Evolutionary conservation across 2,888 invertebrate species (phyloP).

Genomic region (Rotaria sp.): DNA sequence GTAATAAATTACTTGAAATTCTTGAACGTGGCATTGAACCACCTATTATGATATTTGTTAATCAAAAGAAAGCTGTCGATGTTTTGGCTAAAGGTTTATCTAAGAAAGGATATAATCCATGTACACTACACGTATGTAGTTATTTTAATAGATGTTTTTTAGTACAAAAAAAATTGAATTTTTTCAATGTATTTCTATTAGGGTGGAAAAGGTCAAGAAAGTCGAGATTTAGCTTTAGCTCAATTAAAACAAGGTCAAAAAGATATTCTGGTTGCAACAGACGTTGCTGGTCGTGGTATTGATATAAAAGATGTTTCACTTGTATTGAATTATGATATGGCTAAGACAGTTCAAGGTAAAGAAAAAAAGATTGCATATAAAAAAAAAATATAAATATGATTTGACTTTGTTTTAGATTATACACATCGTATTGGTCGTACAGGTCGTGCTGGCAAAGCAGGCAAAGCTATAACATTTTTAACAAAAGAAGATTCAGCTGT

Average conservation of each 20-base stretch:
- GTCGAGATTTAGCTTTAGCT: slow-evolving; percentile 92
- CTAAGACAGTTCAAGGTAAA: slow-evolving; percentile 78
- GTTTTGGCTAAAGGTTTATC: slow-evolving; percentile 90
- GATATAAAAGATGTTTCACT: slow-evolving; percentile 98
- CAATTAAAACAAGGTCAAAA: slow-evolving; percentile 89
- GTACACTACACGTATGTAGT: slow-evolving; percentile 39
- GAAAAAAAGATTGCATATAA: slow-evolving; percentile 50
- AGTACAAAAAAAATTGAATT: slow-evolving; percentile 74
- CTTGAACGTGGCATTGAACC: slow-evolving; percentile 78
- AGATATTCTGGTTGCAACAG: slow-evolving; percentile 96
- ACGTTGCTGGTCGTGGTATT: slow-evolving; percentile 99
- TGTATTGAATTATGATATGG: slow-evolving; percentile 99
- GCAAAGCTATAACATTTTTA: slow-evolving; percentile 87
- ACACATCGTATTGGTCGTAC: slow-evolving; percentile 88
- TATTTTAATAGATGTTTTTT: slow-evolving; percentile 43
- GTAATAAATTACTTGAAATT: slow-evolving; percentile 88
- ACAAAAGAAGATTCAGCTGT: slow-evolving; percentile 89
- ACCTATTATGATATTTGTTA: slow-evolving; percentile 97
- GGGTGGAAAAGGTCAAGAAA: slow-evolving; percentile 98
- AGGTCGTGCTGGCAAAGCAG: slow-evolving; percentile 94
- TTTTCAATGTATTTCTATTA: slow-evolving; percentile 68
- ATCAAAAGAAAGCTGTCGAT: slow-evolving; percentile 99
- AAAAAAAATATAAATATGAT: too few relatives aligned
- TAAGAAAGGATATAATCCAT: slow-evolving; percentile 66
- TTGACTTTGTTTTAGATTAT: slow-evolving; percentile 59